These are phyloP conservation scores for Pangasianodon hypophthalmus DNA, from an alignment of 2,113 vertebrate species.

Conservation along the genomic window DNA sequence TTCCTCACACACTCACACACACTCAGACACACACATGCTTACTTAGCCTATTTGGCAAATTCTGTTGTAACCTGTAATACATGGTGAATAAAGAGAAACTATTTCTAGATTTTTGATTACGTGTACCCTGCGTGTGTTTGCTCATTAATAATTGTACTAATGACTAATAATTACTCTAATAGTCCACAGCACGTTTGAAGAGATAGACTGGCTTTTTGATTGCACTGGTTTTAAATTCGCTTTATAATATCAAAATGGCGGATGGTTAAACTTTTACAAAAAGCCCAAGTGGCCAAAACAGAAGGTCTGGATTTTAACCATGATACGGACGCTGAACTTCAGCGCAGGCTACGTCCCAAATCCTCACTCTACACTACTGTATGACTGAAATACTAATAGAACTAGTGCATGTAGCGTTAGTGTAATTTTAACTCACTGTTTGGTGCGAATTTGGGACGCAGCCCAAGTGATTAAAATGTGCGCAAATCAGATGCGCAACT, in stretches of 20 bases:
- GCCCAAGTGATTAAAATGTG: background rate
- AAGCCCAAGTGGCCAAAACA: background rate
- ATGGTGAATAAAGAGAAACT: background rate
- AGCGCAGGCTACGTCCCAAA: background rate
- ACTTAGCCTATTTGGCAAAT: background rate
- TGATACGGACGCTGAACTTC: background rate
- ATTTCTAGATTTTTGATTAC: no score
- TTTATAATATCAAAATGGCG: background rate
- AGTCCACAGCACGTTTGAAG: background rate
- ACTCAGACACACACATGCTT: background rate
- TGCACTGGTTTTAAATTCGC: background rate
- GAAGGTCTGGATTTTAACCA: background rate
- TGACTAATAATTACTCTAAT: background rate
- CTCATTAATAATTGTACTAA: background rate
- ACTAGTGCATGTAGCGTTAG: background rate
- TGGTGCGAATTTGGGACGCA: conserved; percentile 15
- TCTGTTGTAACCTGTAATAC: background rate
- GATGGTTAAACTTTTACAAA: background rate
- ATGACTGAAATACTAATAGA: background rate
- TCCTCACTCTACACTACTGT: background rate
- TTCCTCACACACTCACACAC: background rate
- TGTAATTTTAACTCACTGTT: background rate
- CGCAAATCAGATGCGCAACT: conserved; percentile 9
- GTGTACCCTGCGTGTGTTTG: background rate
- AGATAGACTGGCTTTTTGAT: background rate